Evolutionary conservation across 2,113 vertebrate genomes (phyloP), one percentile per base, ranked within the genome.

Genomic region (Columba livia): DNA sequence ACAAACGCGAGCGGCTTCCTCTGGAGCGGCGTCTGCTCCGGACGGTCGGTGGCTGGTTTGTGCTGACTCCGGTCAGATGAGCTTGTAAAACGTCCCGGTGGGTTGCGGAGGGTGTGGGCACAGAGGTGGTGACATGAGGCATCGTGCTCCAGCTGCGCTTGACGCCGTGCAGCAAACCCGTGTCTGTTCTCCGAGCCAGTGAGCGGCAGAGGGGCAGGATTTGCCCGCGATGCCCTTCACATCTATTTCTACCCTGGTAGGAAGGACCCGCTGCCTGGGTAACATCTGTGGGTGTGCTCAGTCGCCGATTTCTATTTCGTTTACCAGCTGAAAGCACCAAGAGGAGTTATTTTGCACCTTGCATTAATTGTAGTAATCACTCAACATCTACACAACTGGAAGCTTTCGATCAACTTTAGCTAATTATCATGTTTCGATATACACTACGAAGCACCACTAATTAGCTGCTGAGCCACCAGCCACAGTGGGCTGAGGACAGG

Each of bases 211-310:
- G 50, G 21, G 0, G 38, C 48, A 24, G 85, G 40, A 18, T 16
- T 42, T 70, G 62, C 47, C 79, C 3, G 0, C 5, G 1, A 36
- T 61, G 64, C 61, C 61, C 31, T 13, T 10, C 29, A 34, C 26
- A 2, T 2, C 1, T 0, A 0, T 4, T 23, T 19, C 72, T 17
- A 9, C 13, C 64, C 32, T 0, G 50, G 1, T 4, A 31, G 42
- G 77, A 29, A 13, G 38, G 58, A 3, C 1, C 21, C 50, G 53
- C 31, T 11, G 0, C 25, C 54, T 15, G 47, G 32, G 66, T 26
- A 10, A 14, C 15, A 1, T 9, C 47, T 4, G 0, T 1, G 42
- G 79, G 53, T 40, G 6, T 0, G 4, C 20, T 23, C 42, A 12
- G n/a, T 18, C 58, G 66, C n/a, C 5, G 4, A 25, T 29, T 58